Base-by-base conservation (phyloP, 2,888 invertebrate genomes). In the Zhuqinia jingwanae region DNA sequence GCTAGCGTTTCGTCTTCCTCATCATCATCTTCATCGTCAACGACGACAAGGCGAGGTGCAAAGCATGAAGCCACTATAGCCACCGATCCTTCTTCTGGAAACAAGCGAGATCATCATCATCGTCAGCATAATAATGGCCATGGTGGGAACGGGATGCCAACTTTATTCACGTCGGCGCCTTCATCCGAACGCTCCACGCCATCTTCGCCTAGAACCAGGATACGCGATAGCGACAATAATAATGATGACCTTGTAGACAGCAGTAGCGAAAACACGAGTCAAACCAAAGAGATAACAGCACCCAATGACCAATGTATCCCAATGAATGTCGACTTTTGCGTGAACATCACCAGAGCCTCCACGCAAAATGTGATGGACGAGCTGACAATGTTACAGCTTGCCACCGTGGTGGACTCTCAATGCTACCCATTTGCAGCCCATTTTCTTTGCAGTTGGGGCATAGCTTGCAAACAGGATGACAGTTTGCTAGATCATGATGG, bases 381-480 rank as follows among this genome's bases (percentile, higher is more conserved):
- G 45, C 77, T 88, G 68, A 89, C 88, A 13, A 56, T 89, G 73
- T 77, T 88, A n/a, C 89, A 89, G 42, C 91, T 95, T 96, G 87
- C 97, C 96, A 92, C 93, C 11, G 88, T 97, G n/a, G 95, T 97
- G 8, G 97, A 97, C 92, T 96, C 96, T 0, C 97, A 97, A 92
- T 98, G 98, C 92, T 97, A 96, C 91, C 94, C 95, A 89, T 94
- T 96, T 90, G 97, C 97, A 0, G 96, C 96, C 93, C 97, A 98
- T 91, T 97, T 97, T 92, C 95, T 98, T 6, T 98, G 98, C 91
- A 85, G 88, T 25, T 90, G 89, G 90, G 89, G 89, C 0, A 88
- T 90, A 6, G 90, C 87, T 0, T 90, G 90, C 50, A 88, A 89
- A 65, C 80, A 83, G 36, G 87, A 89, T 15, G 10, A 11, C 73